These are phyloP conservation scores for Fistularia commersonii DNA, from an alignment of 2,797 vertebrate species.

Conservation along the genomic window DNA sequence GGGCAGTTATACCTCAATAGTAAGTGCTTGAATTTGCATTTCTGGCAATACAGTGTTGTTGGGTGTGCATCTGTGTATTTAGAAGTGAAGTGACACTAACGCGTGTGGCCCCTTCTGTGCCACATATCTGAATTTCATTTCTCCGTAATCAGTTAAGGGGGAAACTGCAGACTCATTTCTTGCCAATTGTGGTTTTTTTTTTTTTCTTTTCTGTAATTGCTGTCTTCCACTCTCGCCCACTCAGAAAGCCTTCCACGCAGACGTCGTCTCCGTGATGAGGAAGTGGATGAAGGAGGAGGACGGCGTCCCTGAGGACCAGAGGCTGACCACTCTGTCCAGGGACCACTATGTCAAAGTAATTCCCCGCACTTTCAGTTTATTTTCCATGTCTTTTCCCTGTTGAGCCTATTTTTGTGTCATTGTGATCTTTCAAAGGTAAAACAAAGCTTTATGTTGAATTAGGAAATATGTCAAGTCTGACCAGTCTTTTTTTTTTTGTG, in stretches of 20 bases:
- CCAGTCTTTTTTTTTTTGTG: neutral
- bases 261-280: slow-evolving; percentile 68
- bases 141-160: too few relatives aligned
- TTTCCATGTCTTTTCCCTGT: neutral
- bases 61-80: neutral
- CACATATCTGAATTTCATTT: too few relatives aligned
- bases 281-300: slow-evolving; percentile 66
- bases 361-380: neutral
- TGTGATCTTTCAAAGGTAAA: neutral
- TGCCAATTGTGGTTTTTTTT: neutral
- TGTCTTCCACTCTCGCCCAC: neutral
- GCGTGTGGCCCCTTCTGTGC: too few relatives aligned
- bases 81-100: neutral
- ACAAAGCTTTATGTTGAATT: neutral
- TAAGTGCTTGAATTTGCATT: slow-evolving; percentile 55
- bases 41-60: too few relatives aligned
- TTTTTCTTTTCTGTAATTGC: too few relatives aligned
- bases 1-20: slow-evolving; percentile 79
- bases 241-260: slow-evolving; percentile 77
- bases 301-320: slow-evolving; percentile 50
- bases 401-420: slow-evolving; percentile 3
- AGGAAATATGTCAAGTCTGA: neutral
- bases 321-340: slow-evolving; percentile 55
- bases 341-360: slow-evolving; percentile 72
- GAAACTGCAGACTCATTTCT: neutral